Percentiles rank a stretch among this genome's conserved stretches.
phyloP scores from a whole-genome alignment of 2,113 vertebrate genomes.

The Bettongia penicillata region DNA sequence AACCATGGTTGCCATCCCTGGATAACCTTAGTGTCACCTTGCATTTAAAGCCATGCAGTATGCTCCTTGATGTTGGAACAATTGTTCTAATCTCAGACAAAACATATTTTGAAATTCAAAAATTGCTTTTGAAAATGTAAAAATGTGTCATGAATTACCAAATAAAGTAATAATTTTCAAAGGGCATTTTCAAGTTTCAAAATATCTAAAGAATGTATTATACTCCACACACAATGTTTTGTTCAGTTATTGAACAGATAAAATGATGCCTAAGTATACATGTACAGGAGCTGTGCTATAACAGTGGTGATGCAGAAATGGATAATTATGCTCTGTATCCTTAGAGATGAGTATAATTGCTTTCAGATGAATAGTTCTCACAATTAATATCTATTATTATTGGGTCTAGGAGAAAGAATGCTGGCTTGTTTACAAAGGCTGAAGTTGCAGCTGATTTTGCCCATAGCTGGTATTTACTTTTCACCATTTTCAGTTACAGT shows the following conservation, averaged over 20 bases:
- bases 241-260: neutral
- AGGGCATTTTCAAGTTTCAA: conserved; percentile 12
- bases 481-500: neutral
- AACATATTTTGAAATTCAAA: neutral
- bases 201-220: conserved; percentile 16
- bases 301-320: neutral
- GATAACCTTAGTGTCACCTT: conserved; percentile 4
- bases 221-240: neutral
- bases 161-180: neutral
- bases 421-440: neutral
- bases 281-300: neutral
- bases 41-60: conserved; percentile 25
- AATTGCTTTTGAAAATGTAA: conserved; percentile 28
- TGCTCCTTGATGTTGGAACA: conserved; percentile 12
- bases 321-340: neutral
- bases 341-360: neutral
- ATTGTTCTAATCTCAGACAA: conserved; percentile 26
- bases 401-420: neutral
- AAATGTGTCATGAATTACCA: neutral
- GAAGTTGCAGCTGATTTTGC: neutral
- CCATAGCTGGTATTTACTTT: neutral
- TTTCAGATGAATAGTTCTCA: neutral
- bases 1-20: neutral
- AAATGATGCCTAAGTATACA: neutral
- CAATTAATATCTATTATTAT: neutral